Evolutionary conservation across 2,113 vertebrate species (phyloP), one percentile per base, ranked within the genome.

Genomic region (Heterotilapia buettikoferi): DNA sequence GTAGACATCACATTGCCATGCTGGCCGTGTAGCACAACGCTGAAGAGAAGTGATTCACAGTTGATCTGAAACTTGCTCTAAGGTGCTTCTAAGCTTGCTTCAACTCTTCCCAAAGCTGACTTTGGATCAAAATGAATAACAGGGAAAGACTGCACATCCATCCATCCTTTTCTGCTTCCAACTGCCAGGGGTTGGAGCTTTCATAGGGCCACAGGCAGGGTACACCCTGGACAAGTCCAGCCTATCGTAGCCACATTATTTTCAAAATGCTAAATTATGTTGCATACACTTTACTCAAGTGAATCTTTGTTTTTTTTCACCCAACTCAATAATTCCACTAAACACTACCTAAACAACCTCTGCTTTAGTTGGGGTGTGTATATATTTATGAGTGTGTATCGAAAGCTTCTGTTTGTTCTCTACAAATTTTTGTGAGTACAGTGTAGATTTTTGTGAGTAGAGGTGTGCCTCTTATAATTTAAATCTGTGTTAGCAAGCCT

Each of bases 371-470:
- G 47, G 26, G 78, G 54, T 63, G 52, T 54, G 10, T 82, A 29
- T 57, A 38, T 66, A 83, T 40, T 50, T 84, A 59, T 45, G 50
- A 57, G 82, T 54, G 52, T 18, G 14, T 19, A 11, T 29, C 9
- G 1, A 80, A 86, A 50, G 59, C 5, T 3, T 93, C 87, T 93
- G 90, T 47, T 85, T 87, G 57, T 79, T 71, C 38, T 81, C 24
- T 76, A 47, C 71, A 96, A 94, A 90, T 94, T 93, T 94, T 92
- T 94, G 91, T 88, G 38, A 45, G 66, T 16, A 73, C 0, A 73
- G 21, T 4, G 38, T 26, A 26, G 66, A 73, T 18, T 73, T 71
- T 24, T 43, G 21, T 73, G 92, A 92, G 84, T 89, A 80, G 80
- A 40, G 21, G 83, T 84, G 84, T 86, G 84, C 12, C 53, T 84